phyloP scores from a whole-genome alignment of 2,888 invertebrate species.

The Elgonia sp. region DNA sequence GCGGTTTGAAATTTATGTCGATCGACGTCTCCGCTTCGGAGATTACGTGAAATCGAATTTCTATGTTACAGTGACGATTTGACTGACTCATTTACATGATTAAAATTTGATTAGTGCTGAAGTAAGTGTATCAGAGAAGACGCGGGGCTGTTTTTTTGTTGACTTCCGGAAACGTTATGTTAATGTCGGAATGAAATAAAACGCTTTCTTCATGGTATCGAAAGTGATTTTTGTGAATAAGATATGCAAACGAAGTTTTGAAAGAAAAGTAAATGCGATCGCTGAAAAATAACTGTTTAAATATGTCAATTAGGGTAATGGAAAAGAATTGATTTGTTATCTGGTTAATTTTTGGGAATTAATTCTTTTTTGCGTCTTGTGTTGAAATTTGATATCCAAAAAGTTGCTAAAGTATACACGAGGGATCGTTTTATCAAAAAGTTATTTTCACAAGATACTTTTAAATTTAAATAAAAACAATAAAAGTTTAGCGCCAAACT shows the following conservation, averaged over 20 bases:
- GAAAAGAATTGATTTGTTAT: too few species aligned
- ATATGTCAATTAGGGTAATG: neutral
- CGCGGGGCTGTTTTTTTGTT: neutral
- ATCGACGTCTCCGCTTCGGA: neutral
- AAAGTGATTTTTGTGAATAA: conserved; percentile 3
- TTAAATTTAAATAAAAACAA: too few species aligned
- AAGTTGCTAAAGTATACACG: too few species aligned
- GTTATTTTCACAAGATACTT: too few species aligned
- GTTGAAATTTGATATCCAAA: too few species aligned
- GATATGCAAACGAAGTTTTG: conserved; percentile 8
- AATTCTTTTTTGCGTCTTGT: too few species aligned
- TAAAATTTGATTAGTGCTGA: conserved; percentile 1
- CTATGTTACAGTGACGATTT: conserved; percentile 1
- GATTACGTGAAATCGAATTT: conserved; percentile 21
- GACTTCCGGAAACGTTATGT: conserved; percentile 10
- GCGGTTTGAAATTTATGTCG: conserved; percentile 13
- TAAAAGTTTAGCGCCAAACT: too few species aligned
- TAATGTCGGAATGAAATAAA: conserved; percentile 8
- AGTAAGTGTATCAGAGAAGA: neutral
- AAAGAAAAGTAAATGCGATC: neutral
- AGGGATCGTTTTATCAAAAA: too few species aligned
- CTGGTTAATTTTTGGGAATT: too few species aligned
- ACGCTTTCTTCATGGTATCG: neutral
- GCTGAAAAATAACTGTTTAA: neutral
- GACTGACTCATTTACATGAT: conserved; percentile 24